A percentile compares a stretch with the other conserved stretches of the same genome.
Evolutionary conservation across 1,140 invertebrate genomes (phyloP).

Genomic region (Rhyzopertha dominica): DNA sequence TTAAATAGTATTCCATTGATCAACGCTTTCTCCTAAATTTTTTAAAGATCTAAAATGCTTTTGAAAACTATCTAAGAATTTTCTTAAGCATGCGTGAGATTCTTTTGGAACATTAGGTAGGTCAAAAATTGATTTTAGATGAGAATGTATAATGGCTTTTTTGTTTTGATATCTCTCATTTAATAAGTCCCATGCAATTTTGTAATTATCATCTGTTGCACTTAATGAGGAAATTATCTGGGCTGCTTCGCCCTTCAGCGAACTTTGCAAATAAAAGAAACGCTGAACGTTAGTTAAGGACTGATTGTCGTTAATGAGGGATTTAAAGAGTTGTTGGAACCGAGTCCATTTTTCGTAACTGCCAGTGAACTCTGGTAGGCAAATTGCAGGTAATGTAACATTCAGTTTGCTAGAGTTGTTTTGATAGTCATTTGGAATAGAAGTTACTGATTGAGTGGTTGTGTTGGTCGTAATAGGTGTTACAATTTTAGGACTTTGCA

Average conservation of each 20-base stretch:
- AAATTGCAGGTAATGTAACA: slow-evolving; percentile 1
- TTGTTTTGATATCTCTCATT: slow-evolving; percentile 14
- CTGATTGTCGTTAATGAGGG: slow-evolving; percentile 31
- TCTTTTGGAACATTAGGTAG: slow-evolving; percentile 2
- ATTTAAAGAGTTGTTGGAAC: slow-evolving; percentile 34
- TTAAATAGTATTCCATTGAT: slow-evolving; percentile 15
- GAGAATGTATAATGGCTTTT: slow-evolving; percentile 12
- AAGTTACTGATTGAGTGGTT: neutral
- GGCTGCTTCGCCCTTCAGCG: slow-evolving; percentile 26
- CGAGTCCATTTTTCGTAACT: slow-evolving; percentile 33
- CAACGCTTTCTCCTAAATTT: slow-evolving; percentile 2
- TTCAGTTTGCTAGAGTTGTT: neutral
- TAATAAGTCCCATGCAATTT: slow-evolving; percentile 11
- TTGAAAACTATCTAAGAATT: slow-evolving; percentile 9
- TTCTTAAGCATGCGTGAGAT: slow-evolving; percentile 11
- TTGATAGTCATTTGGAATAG: neutral
- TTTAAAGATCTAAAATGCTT: slow-evolving; percentile 10
- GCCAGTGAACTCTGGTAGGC: slow-evolving; percentile 31
- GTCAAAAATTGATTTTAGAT: slow-evolving; percentile 11
- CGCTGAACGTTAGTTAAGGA: slow-evolving; percentile 27
- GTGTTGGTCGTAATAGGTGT: neutral
- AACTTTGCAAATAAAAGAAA: slow-evolving; percentile 29
- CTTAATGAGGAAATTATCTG: slow-evolving; percentile 18
- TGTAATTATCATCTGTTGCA: slow-evolving; percentile 9
- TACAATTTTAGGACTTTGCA: slow-evolving; percentile 9